Conservation (phyloP, 2,888 invertebrate genomes). For the Ennomos fuscantarius region DNA sequence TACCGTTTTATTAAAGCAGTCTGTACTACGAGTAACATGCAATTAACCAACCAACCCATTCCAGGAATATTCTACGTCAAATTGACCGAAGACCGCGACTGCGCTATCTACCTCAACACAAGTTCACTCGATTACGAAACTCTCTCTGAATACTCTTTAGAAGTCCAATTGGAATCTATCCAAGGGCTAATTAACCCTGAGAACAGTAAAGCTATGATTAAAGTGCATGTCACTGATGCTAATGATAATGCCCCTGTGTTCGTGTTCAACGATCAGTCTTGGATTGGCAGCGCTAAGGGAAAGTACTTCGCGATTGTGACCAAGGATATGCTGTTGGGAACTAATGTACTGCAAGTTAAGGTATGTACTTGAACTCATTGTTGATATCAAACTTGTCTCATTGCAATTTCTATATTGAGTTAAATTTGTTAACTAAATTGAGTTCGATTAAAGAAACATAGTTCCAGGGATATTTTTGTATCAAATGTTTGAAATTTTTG, state of each 20-base stretch:
- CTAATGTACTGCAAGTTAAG: constrained; percentile 91
- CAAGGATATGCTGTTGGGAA: constrained; percentile 89
- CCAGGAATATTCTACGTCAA: constrained; percentile 89
- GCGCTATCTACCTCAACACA: constrained; percentile 90
- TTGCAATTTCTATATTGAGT: no score
- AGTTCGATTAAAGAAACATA: no score
- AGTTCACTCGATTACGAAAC: constrained; percentile 92
- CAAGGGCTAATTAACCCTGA: constrained; percentile 93
- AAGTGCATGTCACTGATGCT: constrained; percentile 93
- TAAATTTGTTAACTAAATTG: no score
- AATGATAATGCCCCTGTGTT: constrained; percentile 96
- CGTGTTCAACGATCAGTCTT: constrained; percentile 86
- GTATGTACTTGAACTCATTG: constrained; percentile 57
- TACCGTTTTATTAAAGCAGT: no score
- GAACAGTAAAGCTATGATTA: constrained; percentile 89
- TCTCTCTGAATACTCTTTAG: constrained; percentile 89
- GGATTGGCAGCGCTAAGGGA: constrained; percentile 84
- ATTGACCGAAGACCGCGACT: constrained; percentile 92
- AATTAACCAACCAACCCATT: constrained; percentile 35
- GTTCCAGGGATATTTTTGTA: no score
- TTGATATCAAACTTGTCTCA: no score
- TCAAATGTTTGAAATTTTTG: no score
- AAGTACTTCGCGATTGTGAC: constrained; percentile 93
- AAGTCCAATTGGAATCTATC: constrained; percentile 91
- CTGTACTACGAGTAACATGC: no score